Conservation (phyloP, 2,888 invertebrate genomes). For the Auanema freiburgensis region DNA sequence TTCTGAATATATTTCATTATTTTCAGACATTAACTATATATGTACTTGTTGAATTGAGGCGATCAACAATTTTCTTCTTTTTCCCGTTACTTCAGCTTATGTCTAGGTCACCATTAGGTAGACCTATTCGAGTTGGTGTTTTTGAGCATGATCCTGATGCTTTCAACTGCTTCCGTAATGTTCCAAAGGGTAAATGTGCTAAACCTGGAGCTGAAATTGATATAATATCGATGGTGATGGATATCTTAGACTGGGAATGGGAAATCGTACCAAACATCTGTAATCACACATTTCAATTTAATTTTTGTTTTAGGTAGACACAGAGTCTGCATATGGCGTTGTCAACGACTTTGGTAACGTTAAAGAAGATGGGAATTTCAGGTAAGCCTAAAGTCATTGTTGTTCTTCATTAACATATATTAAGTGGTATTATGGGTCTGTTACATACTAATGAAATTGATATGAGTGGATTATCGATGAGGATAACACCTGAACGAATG, state of each 20-base stretch:
- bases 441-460: slow-evolving; percentile 42
- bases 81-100: too few species aligned
- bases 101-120: slow-evolving; percentile 35
- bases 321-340: slow-evolving; percentile 32
- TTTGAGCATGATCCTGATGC: slow-evolving; percentile 48
- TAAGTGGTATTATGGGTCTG: slow-evolving; percentile 44
- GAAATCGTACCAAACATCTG: slow-evolving; percentile 30
- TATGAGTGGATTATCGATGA: slow-evolving; percentile 45
- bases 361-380: slow-evolving; percentile 35
- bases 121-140: slow-evolving; percentile 43
- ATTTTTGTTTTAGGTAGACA: slow-evolving; percentile 38
- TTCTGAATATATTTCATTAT: too few species aligned
- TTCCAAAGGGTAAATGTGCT: slow-evolving; percentile 29
- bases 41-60: too few species aligned
- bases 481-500: slow-evolving; percentile 44
- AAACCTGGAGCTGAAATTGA: slow-evolving; percentile 49
- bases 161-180: slow-evolving; percentile 44
- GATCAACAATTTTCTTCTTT: too few species aligned
- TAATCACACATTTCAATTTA: background rate
- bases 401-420: background rate
- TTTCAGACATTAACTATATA: too few species aligned
- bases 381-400: background rate
- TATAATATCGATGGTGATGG: slow-evolving; percentile 44
- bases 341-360: slow-evolving; percentile 39
- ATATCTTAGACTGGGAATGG: slow-evolving; percentile 50